Conservation (phyloP, 2,888 invertebrate species). For the Hypselothyrea guttata region DNA sequence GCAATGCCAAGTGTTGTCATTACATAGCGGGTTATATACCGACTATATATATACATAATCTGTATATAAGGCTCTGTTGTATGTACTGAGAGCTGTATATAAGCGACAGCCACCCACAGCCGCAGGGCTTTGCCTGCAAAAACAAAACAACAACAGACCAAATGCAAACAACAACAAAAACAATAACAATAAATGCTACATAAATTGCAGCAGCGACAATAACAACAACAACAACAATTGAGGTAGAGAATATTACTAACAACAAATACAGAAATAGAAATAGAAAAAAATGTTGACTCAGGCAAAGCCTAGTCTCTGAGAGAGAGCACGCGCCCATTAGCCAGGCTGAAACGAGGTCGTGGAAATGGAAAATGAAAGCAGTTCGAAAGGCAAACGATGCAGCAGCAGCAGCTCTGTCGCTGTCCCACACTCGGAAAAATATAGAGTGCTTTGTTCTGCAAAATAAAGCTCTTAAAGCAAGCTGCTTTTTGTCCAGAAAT, state of each 20-base stretch:
- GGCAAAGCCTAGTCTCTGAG: too few species aligned
- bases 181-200: slow-evolving; percentile 25
- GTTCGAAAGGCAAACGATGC: slow-evolving; percentile 57
- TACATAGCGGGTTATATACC: slow-evolving; percentile 28
- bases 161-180: slow-evolving; percentile 30
- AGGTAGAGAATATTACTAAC: not conserved
- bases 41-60: slow-evolving; percentile 16
- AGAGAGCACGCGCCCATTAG: not conserved
- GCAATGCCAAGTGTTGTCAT: slow-evolving; percentile 47
- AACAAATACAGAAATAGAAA: slow-evolving; percentile 5
- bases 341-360: slow-evolving; percentile 79
- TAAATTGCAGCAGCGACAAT: slow-evolving; percentile 53
- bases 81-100: slow-evolving; percentile 2
- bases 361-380: slow-evolving; percentile 82
- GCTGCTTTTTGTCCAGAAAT: too few species aligned
- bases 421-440: too few species aligned
- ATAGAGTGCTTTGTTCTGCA: too few species aligned
- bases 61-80: slow-evolving; percentile 1
- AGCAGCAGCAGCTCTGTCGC: slow-evolving; percentile 21
- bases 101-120: slow-evolving; percentile 65
- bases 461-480: too few species aligned
- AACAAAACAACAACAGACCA: slow-evolving; percentile 27
- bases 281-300: not conserved
- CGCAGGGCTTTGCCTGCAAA: slow-evolving; percentile 38
- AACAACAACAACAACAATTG: slow-evolving; percentile 5